Percentiles rank a stretch among this genome's conserved stretches.
phyloP scores from a whole-genome alignment of 2,797 vertebrate genomes.

The Gastrophryne carolinensis region DNA sequence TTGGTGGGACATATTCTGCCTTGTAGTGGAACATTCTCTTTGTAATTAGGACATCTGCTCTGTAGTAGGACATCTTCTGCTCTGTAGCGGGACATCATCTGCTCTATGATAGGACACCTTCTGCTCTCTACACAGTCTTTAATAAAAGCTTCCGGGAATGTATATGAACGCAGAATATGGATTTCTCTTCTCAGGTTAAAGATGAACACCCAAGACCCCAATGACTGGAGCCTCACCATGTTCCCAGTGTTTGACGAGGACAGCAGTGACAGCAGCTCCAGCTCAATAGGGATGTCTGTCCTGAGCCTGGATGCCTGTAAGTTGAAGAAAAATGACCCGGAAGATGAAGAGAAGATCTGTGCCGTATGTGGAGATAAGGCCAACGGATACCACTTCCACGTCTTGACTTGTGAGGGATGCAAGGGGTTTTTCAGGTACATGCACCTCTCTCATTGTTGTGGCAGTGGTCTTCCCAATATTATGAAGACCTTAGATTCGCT shows the following conservation, averaged over 20 bases:
- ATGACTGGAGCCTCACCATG: slow-evolving; percentile 24
- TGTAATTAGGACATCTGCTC: too few relatives aligned
- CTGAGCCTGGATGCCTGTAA: background rate
- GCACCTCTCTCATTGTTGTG: too few relatives aligned
- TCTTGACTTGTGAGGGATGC: slow-evolving; percentile 63
- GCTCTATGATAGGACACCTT: too few relatives aligned
- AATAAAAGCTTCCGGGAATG: too few relatives aligned
- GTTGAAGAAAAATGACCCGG: background rate
- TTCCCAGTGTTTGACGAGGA: slow-evolving; percentile 4
- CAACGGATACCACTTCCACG: slow-evolving; percentile 66
- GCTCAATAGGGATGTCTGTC: background rate
- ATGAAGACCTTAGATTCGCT: too few relatives aligned
- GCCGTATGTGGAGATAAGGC: slow-evolving; percentile 64
- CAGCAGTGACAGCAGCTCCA: slow-evolving; percentile 40
- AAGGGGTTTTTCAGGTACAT: background rate
- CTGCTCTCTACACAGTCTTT: too few relatives aligned
- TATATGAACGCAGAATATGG: too few relatives aligned
- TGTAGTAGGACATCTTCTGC: too few relatives aligned
- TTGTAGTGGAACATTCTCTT: too few relatives aligned
- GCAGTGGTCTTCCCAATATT: too few relatives aligned
- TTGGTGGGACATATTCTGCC: too few relatives aligned
- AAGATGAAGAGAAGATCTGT: slow-evolving; percentile 54
- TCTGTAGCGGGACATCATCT: background rate
- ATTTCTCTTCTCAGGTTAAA: background rate
- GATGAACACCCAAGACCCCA: slow-evolving; percentile 6